Evolutionary conservation across 2,113 vertebrate species (phyloP).

Genomic region (Anguilla rostrata): DNA sequence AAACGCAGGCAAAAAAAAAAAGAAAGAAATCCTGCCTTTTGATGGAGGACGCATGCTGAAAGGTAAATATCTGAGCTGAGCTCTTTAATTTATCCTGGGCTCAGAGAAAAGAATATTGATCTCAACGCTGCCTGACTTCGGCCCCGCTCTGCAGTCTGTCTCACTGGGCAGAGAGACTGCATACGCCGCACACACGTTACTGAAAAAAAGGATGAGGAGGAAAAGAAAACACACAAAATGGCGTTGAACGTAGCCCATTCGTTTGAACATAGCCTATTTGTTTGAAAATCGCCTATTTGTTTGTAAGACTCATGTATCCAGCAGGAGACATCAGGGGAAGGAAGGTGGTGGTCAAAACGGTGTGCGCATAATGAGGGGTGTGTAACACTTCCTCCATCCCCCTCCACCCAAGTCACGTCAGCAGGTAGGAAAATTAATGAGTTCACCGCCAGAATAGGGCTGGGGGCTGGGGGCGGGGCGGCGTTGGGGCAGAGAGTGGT

Average conservation of each 20-base stretch:
- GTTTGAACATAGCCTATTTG: too few species aligned
- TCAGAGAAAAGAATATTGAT: slow-evolving; percentile 95
- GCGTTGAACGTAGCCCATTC: background rate
- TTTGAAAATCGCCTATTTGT: too few species aligned
- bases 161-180: slow-evolving; percentile 61
- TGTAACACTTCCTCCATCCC: background rate
- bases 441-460: slow-evolving; percentile 46
- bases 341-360: background rate
- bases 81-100: slow-evolving; percentile 93
- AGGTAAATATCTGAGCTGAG: slow-evolving; percentile 96
- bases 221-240: background rate
- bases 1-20: slow-evolving; percentile 67
- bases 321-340: background rate
- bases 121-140: slow-evolving; percentile 91
- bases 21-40: slow-evolving; percentile 64
- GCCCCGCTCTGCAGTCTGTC: slow-evolving; percentile 72
- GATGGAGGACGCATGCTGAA: slow-evolving; percentile 85
- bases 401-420: slow-evolving; percentile 55
- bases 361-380: background rate
- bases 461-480: background rate
- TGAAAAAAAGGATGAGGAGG: background rate
- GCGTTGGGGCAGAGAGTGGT: background rate
- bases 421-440: slow-evolving; percentile 66
- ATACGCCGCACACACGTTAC: slow-evolving; percentile 59
- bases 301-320: too few species aligned